Base-by-base conservation (phyloP, 2,113 vertebrate species). In the Atherinomorus stipes region DNA sequence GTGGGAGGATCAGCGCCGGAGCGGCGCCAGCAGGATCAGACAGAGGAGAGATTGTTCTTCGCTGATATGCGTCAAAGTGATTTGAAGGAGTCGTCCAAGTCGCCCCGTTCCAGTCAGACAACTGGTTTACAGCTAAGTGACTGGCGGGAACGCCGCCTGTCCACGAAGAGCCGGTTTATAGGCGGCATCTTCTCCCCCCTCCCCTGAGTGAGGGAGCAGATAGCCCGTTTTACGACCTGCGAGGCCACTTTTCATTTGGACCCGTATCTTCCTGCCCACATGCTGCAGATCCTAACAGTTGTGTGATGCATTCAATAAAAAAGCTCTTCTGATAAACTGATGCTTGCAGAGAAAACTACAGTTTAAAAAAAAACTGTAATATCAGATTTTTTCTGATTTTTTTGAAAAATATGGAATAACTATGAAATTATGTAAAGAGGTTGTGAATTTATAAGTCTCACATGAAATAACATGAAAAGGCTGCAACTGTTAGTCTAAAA, bases 1-100 rank as follows among this genome's bases (percentile, higher is more conserved):
- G 73, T 85, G 80, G 84, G 90, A 81, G 84, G 86, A 78, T 34
- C 56, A 67, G 52, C 59, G 68, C 28, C 90, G 88, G 89, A 90
- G 68, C 3, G 18, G 34, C 19, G 90, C 90, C 84, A 87, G 31
- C 45, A 56, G 68, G 86, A 89, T 89, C 87, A 85, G 77, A 90
- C 85, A 85, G 84, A 90, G 66, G 76, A 82, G 71, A 78, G 66
- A 83, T 82, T 82, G 87, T 84, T 90, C 74, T 70, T 42, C 52
- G 79, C 51, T 53, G 71, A 80, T 78, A 84, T 64, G 71, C 68
- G 74, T 63, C 62, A 67, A 73, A 81, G 74, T 31, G 83, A 79
- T 68, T 70, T 64, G 61, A 64, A 23, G 80, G 67, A 52, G 37
- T 67, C 44, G n/a, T 78, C 67, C 65, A 68, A 74, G 44, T 75